Evolutionary conservation across 2,888 invertebrate species (phyloP).

Genomic region (Rhynchonema sp.): DNA sequence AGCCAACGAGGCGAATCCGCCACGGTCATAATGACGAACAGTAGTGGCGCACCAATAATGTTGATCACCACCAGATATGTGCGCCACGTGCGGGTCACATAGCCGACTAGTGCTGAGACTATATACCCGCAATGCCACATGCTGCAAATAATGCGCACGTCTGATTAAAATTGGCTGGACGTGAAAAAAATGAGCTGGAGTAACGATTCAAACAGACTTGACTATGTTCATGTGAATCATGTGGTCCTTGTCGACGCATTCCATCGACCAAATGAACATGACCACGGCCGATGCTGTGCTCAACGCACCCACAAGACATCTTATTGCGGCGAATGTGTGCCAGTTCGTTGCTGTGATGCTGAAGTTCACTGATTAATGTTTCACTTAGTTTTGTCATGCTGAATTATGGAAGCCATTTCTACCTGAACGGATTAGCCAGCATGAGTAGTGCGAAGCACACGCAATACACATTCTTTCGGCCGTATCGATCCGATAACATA

Average conservation of each 20-base stretch:
- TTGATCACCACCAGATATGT: not conserved
- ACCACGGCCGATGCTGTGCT: not conserved
- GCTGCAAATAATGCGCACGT: not conserved
- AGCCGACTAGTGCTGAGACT: not conserved
- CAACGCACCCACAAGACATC: not conserved
- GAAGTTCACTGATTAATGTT: no score
- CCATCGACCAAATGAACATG: conserved; percentile 6
- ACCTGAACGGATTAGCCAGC: not conserved
- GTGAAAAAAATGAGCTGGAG: no score
- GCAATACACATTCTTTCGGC: not conserved
- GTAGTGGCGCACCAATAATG: not conserved
- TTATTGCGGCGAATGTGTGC: not conserved
- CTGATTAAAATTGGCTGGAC: no score
- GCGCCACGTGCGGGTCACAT: conserved; percentile 1
- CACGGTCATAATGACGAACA: not conserved
- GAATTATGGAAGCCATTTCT: not conserved
- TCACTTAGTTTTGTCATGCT: no score
- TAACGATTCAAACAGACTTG: no score
- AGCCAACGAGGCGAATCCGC: conserved; percentile 6
- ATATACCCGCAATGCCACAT: conserved; percentile 6
- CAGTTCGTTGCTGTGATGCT: not conserved
- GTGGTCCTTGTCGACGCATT: conserved; percentile 1
- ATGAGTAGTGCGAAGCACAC: not conserved
- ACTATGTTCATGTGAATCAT: conserved; percentile 3
- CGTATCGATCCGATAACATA: conserved; percentile 1